A percentile compares a stretch with the other conserved stretches of the same genome.
Evolutionary conservation across 1,140 invertebrate species (phyloP).

Genomic region (Chlorops oryzae): DNA sequence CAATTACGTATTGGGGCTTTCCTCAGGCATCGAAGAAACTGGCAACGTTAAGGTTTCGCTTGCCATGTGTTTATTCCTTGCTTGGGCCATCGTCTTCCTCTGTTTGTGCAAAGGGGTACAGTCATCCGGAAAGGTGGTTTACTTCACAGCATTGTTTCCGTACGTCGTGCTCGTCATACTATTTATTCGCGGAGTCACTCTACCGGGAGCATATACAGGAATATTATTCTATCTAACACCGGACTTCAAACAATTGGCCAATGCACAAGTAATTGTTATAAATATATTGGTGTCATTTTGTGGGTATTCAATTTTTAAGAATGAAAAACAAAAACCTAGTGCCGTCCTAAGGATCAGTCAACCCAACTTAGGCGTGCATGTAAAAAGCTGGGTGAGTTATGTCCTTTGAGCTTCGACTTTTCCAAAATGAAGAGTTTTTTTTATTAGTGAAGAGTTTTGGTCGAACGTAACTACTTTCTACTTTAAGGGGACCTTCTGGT

Average conservation of each 20-base stretch:
- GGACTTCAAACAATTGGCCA: constrained; percentile 67
- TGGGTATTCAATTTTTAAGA: too few relatives aligned
- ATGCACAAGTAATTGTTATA: constrained; percentile 59
- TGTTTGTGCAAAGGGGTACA: constrained; percentile 78
- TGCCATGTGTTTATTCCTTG: constrained; percentile 64
- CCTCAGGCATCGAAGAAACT: constrained; percentile 66
- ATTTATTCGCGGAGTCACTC: constrained; percentile 71
- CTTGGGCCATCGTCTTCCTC: constrained; percentile 74
- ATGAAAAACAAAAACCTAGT: too few relatives aligned
- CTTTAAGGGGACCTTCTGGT: too few relatives aligned
- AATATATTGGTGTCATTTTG: neutral
- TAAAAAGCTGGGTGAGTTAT: too few relatives aligned
- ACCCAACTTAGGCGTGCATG: too few relatives aligned
- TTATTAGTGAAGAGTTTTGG: too few relatives aligned
- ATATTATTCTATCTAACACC: constrained; percentile 82
- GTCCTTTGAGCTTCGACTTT: too few relatives aligned
- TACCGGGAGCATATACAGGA: constrained; percentile 71
- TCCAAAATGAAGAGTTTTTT: too few relatives aligned
- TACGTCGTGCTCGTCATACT: constrained; percentile 77
- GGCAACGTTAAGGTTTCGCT: constrained; percentile 60
- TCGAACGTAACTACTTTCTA: too few relatives aligned
- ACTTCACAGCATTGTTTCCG: constrained; percentile 80
- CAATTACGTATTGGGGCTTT: constrained; percentile 66
- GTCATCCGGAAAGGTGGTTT: constrained; percentile 78
- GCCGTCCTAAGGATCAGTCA: too few relatives aligned